Conservation (phyloP, 2,888 invertebrate genomes). For the Drosophila recens region DNA sequence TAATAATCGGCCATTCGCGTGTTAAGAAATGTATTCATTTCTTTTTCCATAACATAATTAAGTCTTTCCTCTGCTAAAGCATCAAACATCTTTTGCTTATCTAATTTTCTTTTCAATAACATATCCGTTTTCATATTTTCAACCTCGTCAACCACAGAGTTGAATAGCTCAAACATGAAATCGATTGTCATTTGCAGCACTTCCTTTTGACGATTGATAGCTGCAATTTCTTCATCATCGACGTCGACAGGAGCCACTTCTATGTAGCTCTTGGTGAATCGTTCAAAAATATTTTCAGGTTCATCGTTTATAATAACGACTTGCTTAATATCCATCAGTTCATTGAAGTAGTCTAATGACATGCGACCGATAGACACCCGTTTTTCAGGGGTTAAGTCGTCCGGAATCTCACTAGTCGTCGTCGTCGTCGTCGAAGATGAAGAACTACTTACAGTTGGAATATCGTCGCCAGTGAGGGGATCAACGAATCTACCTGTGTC, state of each 20-base stretch:
- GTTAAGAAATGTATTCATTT: conserved; percentile 47
- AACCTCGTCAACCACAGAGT: conserved; percentile 40
- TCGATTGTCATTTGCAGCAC: conserved; percentile 22
- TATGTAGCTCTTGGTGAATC: conserved; percentile 12
- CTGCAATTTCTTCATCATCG: background rate
- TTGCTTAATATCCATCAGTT: background rate
- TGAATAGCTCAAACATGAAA: conserved; percentile 55
- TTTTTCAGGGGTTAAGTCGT: background rate
- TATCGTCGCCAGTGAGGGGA: conserved; percentile 34
- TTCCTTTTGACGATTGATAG: background rate
- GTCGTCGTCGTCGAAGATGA: too few species aligned
- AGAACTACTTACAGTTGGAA: background rate
- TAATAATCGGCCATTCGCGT: conserved; percentile 70
- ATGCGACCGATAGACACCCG: background rate
- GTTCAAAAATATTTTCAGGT: background rate
- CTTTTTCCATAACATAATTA: conserved; percentile 6
- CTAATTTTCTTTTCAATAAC: conserved; percentile 52
- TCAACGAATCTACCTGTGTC: conserved; percentile 54
- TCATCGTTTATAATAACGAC: background rate
- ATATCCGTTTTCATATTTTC: conserved; percentile 48
- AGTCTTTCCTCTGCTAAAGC: conserved; percentile 30
- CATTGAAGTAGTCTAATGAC: conserved; percentile 6
- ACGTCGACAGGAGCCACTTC: background rate
- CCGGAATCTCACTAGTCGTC: background rate
- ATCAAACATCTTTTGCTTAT: conserved; percentile 58